A percentile compares a stretch with the other conserved stretches of the same genome.
Conservation (phyloP, 2,888 invertebrate genomes). For the Tribolium freemani region DNA sequence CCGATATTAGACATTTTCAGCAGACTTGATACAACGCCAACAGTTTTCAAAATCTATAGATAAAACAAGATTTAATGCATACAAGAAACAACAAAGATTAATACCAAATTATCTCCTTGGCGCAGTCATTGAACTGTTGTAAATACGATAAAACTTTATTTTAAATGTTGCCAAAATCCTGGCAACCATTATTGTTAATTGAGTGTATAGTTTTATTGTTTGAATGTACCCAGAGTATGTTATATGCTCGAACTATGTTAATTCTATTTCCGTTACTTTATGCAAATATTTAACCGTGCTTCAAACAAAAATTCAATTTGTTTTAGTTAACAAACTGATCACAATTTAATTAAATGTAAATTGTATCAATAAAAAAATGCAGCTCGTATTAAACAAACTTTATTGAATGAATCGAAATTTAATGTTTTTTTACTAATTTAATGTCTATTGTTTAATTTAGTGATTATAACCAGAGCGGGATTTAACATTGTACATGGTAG, state of each 20-base stretch:
- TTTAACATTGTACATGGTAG: no score
- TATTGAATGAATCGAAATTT: background rate
- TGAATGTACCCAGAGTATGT: background rate
- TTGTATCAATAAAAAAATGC: background rate
- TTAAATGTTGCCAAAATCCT: background rate
- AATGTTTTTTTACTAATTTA: background rate
- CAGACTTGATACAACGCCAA: background rate
- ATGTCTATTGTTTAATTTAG: background rate
- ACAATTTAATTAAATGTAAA: background rate
- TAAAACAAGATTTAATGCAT: background rate
- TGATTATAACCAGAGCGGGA: background rate
- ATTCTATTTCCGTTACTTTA: background rate
- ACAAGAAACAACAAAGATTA: background rate
- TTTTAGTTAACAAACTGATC: background rate
- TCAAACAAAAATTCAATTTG: background rate
- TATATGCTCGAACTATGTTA: background rate
- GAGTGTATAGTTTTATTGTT: background rate
- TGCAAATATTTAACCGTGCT: background rate
- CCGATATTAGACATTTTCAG: slow-evolving; percentile 43
- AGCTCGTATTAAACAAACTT: background rate
- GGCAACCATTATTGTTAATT: background rate
- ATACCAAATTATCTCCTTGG: background rate
- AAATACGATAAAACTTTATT: background rate
- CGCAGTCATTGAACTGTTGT: no score
- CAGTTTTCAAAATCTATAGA: background rate